Evolutionary conservation across 1,140 invertebrate genomes (phyloP), one percentile per base, ranked within the genome.

Genomic region (Leptonema lineaticorne): DNA sequence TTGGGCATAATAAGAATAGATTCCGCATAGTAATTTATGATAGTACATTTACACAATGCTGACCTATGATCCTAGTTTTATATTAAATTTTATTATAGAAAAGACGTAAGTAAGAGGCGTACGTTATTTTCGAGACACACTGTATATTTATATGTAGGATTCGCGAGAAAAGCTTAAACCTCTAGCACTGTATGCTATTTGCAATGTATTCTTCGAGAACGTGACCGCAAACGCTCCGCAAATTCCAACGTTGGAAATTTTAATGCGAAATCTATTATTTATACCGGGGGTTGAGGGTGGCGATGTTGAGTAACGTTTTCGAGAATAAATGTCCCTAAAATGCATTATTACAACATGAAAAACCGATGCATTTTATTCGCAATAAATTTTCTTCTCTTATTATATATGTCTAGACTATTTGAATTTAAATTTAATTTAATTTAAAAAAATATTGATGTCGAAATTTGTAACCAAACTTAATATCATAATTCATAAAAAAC

Each of bases 221-320:
- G 70, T 71, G 70, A 71, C 70, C 70, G 50, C 70, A 69, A 71
- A 60, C 58, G 70, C 66, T 68, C 58, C 60, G 50, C 66, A 53
- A 71, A 67, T 50, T 63, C 56, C 65, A 22, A 30, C 60, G 66
- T 41, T 16, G 64, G 64, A 71, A 71, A 71, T 71, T 71, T 69
- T 71, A 71, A 71, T 67, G 67, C 67, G 56, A 67, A 71, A 71
- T 71, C 67, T 69, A 71, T 69, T 71, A 71, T 71, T 68, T 69
- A 71, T 71, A 45, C 45, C 67, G 26, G 53, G 30, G 50, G 20
- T 16, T 6, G 28, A 22, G 14, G 57, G 16, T 27, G 53, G 29
- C 7, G 11, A 28, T 14, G 26, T 8, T n/a, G 30, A 27, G 57
- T 24, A 53, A 20, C 50, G 50, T 53, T 53, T 53, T n/a, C n/a